Conservation (phyloP, 2,888 invertebrate species). For the Hanleya hanleyi region DNA sequence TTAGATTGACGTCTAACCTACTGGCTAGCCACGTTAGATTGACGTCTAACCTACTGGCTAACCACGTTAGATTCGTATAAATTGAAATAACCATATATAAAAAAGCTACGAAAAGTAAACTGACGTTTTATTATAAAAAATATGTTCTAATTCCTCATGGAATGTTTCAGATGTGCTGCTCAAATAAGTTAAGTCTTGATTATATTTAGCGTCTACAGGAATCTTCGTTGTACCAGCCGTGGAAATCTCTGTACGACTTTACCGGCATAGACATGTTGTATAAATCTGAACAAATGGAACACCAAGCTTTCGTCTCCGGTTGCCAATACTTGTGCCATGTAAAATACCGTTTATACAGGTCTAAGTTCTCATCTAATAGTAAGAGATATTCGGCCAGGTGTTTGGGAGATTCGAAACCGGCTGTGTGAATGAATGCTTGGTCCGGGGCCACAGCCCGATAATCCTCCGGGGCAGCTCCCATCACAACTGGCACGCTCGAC, state of each 20-base stretch:
- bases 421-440: not conserved
- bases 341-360: not conserved
- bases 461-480: not conserved
- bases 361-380: not conserved
- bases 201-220: no score
- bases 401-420: constrained; percentile 1
- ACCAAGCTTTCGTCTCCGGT: not conserved
- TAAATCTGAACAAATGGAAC: not conserved
- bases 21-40: no score
- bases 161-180: no score
- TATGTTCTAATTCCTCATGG: no score
- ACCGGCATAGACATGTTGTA: not conserved
- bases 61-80: no score
- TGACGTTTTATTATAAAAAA: no score
- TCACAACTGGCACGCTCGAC: not conserved
- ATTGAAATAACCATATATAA: no score
- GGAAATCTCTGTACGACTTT: not conserved
- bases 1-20: no score
- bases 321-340: not conserved
- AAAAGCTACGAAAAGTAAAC: no score
- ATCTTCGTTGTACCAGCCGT: not conserved
- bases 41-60: no score
- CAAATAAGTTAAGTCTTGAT: no score
- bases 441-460: not conserved
- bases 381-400: not conserved